These are phyloP conservation scores for Phragmatobia fuliginosa DNA, from an alignment of 2,888 invertebrate genomes.

Conservation along the genomic window DNA sequence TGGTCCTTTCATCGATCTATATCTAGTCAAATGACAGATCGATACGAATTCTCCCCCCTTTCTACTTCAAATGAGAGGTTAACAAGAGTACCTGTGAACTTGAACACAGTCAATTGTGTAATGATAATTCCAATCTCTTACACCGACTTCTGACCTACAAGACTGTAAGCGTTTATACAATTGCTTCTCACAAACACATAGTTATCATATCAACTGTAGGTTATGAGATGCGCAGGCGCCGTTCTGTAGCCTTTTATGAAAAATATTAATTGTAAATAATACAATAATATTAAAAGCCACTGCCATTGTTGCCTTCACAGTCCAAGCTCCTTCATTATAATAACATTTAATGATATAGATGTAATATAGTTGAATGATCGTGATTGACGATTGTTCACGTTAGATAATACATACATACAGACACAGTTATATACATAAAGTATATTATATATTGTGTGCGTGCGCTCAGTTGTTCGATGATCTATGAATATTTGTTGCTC, in stretches of 20 bases:
- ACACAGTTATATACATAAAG: slow-evolving; percentile 32
- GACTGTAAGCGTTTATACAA: background rate
- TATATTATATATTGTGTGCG: slow-evolving; percentile 25
- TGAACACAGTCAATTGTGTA: no score
- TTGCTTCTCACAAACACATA: background rate
- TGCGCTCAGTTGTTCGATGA: slow-evolving; percentile 31
- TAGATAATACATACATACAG: slow-evolving; percentile 46
- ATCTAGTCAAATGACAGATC: no score
- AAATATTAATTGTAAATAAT: background rate
- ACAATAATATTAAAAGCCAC: slow-evolving; percentile 25
- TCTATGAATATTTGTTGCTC: no score
- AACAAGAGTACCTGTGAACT: no score
- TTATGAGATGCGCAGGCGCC: background rate
- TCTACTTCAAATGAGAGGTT: no score
- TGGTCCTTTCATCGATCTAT: no score
- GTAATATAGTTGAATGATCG: slow-evolving; percentile 61
- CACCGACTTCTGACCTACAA: background rate
- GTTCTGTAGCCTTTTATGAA: background rate
- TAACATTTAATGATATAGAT: slow-evolving; percentile 48
- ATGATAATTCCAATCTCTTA: no score
- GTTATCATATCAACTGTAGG: background rate
- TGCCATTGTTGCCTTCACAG: slow-evolving; percentile 53
- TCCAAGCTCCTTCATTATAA: slow-evolving; percentile 54
- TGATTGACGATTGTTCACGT: slow-evolving; percentile 64
- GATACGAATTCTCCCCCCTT: no score